These are phyloP conservation scores for Digitonthophagus gazella DNA, from an alignment of 2,888 invertebrate genomes.

Conservation along the genomic window DNA sequence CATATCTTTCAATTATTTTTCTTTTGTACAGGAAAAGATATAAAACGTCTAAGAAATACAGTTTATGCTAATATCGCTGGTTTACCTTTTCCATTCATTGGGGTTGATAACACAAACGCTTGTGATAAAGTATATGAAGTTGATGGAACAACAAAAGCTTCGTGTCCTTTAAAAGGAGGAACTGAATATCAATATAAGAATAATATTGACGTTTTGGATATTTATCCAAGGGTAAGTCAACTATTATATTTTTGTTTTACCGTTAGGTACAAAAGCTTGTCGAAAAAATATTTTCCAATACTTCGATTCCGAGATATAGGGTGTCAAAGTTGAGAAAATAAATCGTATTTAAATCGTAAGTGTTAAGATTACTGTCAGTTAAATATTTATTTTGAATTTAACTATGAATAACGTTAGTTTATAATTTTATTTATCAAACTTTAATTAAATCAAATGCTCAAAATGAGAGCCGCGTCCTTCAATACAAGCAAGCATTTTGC, in stretches of 20 bases:
- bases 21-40: slow-evolving; percentile 54
- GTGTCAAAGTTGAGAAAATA: too few relatives aligned
- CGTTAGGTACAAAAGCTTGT: neutral
- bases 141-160: slow-evolving; percentile 58
- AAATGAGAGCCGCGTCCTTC: too few relatives aligned
- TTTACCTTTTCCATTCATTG: slow-evolving; percentile 69
- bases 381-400: too few relatives aligned
- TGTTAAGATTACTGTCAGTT: too few relatives aligned
- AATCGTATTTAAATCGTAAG: too few relatives aligned
- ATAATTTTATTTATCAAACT: too few relatives aligned
- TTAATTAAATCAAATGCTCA: too few relatives aligned
- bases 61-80: slow-evolving; percentile 65
- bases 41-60: slow-evolving; percentile 56
- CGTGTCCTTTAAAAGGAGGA: slow-evolving; percentile 69
- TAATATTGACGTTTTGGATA: slow-evolving; percentile 55
- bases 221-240: slow-evolving; percentile 56
- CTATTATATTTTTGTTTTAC: neutral
- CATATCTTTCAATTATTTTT: slow-evolving; percentile 16
- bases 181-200: slow-evolving; percentile 69
- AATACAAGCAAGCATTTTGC: too few relatives aligned
- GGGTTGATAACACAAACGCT: slow-evolving; percentile 69
- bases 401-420: too few relatives aligned
- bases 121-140: slow-evolving; percentile 63
- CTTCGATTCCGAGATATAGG: too few relatives aligned
- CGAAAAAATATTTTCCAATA: too few relatives aligned